phyloP scores from a whole-genome alignment of 1,140 invertebrate species.

The Drosophila repleta region DNA sequence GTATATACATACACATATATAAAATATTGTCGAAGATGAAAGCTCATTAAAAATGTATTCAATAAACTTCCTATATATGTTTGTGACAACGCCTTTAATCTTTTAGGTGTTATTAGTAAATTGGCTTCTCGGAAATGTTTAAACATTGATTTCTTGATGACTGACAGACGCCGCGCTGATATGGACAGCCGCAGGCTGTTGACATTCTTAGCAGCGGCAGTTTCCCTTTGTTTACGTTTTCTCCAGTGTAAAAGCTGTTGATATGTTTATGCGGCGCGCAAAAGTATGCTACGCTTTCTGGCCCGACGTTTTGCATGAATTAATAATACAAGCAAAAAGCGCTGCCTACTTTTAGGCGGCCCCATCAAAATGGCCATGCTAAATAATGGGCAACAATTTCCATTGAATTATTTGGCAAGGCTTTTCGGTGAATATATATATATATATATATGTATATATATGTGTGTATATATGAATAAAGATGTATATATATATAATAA shows the following conservation, averaged over 20 bases:
- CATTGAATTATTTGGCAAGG: not conserved
- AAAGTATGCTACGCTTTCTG: conserved; percentile 24
- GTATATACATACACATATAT: no score
- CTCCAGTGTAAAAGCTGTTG: conserved; percentile 22
- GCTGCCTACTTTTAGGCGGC: conserved; percentile 14
- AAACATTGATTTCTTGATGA: conserved; percentile 15
- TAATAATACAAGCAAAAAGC: conserved; percentile 17
- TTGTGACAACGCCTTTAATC: conserved; percentile 1
- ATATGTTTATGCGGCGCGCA: conserved; percentile 15
- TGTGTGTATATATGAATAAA: no score
- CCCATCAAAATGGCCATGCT: not conserved
- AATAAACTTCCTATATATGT: not conserved
- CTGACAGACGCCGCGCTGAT: conserved; percentile 27
- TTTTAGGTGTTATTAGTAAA: conserved; percentile 8
- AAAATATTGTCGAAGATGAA: not conserved
- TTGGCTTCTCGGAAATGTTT: conserved; percentile 12
- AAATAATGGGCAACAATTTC: conserved; percentile 6
- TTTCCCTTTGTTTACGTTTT: conserved; percentile 14
- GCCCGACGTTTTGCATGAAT: not conserved
- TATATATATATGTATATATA: no score
- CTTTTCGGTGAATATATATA: not conserved
- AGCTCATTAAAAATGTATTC: not conserved
- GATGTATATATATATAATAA: no score
- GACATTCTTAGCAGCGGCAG: conserved; percentile 20
- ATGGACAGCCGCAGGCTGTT: conserved; percentile 22